These are phyloP conservation scores for Pseudomugil gertrudae DNA, from an alignment of 2,797 vertebrate species.

Conservation along the genomic window DNA sequence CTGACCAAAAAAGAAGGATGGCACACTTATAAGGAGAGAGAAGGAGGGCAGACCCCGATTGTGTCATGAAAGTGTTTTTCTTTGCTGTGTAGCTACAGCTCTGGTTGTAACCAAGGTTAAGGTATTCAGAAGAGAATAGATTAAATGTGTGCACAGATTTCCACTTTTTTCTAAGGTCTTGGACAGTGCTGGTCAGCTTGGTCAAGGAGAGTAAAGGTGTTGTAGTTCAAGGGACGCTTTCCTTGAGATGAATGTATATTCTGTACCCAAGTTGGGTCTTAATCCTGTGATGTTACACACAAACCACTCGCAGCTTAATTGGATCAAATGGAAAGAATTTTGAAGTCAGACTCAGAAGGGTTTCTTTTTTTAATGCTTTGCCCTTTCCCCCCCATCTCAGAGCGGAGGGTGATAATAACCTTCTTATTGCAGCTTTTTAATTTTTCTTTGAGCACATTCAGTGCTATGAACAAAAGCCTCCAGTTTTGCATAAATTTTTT, in stretches of 20 bases:
- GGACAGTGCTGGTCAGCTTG: conserved; percentile 16
- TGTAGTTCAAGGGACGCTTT: background rate
- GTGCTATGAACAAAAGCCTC: conserved; percentile 3
- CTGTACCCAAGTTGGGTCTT: background rate
- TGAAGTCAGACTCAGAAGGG: conserved; percentile 18
- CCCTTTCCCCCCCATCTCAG: conserved; percentile 8
- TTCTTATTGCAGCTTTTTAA: conserved; percentile 17
- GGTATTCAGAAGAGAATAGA: conserved; percentile 39
- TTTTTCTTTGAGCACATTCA: conserved; percentile 11
- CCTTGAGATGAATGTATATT: conserved; percentile 1
- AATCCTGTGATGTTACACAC: conserved; percentile 11
- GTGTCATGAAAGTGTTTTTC: conserved; percentile 17
- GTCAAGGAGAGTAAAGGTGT: conserved; percentile 1
- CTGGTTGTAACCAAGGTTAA: conserved; percentile 44
- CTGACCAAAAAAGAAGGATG: conserved; percentile 46
- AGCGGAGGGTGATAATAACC: conserved; percentile 19
- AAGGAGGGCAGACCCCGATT: conserved; percentile 38
- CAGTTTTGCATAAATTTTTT: conserved; percentile 8
- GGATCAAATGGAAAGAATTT: conserved; percentile 15
- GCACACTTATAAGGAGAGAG: conserved; percentile 24
- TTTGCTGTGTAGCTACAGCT: conserved; percentile 35
- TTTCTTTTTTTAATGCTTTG: conserved; percentile 31
- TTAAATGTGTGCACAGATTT: conserved; percentile 21
- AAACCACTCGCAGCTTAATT: conserved; percentile 25
- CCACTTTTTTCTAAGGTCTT: conserved; percentile 4